Evolutionary conservation across 2,113 vertebrate species (phyloP), one percentile per base, ranked within the genome.

Genomic region (Proterorhinus semilunaris): DNA sequence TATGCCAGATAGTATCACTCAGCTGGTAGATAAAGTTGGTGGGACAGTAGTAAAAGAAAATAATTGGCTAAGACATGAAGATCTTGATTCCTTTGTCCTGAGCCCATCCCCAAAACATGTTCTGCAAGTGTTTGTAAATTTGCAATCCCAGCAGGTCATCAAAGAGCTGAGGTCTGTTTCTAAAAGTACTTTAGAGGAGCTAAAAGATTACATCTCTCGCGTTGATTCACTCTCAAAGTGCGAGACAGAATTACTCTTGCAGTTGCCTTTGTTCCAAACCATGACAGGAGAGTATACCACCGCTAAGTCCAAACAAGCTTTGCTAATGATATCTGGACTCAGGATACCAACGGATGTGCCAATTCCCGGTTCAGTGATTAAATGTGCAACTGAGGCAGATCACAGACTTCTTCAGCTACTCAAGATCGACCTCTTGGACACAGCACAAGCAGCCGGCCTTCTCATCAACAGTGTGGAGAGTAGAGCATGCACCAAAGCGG

Each of bases 381-480:
- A 67, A 44, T 95, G 94, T 86, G 83, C 74, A 21, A 93, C 90
- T 57, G 92, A 94, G 82, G 87, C 11, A 46, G 94, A 95, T 61
- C 84, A 67, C 9, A 91, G 15, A 68, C 85, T 95, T 11, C 82
- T 95, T 2, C 51, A 76, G 53, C 81, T 92, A 69, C 87, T 94
- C 10, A 86, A 87, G 2, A 81, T 80, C 7, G 50, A 74, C 0
- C 66, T 92, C 13, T 15, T 92, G 65, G 69, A 87, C 27, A 83
- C 90, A 7, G 84, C 83, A 0, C 62, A 90, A 0, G 68, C 91
- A 68, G 90, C 85, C 2, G 57, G 75, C 75, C 44, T 91, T 27
- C 88, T 94, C 1, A 6, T 93, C 54, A 78, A 78, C 46, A 80
- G 85, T 0, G 87, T 95, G 69, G 81, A 90, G n/a, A 62, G 0